Conservation (phyloP, 2,888 invertebrate genomes). For the Smittia aterrima region DNA sequence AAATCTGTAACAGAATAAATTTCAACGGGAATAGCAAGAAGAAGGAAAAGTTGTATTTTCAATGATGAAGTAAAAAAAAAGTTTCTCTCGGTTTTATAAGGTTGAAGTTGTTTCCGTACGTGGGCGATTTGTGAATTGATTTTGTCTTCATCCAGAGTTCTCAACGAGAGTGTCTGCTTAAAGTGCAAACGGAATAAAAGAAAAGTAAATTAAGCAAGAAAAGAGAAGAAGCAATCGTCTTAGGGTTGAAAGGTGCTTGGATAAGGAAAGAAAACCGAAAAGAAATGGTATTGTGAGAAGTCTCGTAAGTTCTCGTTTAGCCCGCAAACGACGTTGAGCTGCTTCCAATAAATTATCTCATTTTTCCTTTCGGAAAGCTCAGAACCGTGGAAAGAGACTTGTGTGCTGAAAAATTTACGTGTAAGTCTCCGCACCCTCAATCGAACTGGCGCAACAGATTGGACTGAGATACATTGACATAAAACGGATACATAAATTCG, state of each 20-base stretch:
- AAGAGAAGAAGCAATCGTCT: neutral
- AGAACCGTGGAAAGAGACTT: too few species aligned
- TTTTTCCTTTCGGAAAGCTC: too few species aligned
- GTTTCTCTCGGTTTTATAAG: neutral
- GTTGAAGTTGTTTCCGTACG: neutral
- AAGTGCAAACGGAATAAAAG: neutral
- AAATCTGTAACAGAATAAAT: constrained; percentile 6
- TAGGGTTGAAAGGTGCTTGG: neutral
- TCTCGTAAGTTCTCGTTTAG: neutral
- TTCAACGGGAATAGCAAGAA: neutral
- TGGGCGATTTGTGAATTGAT: constrained; percentile 3
- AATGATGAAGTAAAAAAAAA: neutral
- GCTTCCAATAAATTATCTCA: too few species aligned
- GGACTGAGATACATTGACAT: neutral
- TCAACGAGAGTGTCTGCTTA: neutral
- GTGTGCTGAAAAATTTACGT: too few species aligned
- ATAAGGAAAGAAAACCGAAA: too few species aligned
- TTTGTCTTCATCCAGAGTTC: neutral
- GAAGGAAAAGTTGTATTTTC: neutral
- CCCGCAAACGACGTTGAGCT: too few species aligned
- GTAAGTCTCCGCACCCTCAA: neutral
- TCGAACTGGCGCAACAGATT: constrained; percentile 2
- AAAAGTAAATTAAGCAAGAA: neutral
- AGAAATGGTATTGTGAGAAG: neutral
- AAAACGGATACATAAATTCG: constrained; percentile 8